Evolutionary conservation across 2,113 vertebrate genomes (phyloP).

Genomic region (Microtus montanus): DNA sequence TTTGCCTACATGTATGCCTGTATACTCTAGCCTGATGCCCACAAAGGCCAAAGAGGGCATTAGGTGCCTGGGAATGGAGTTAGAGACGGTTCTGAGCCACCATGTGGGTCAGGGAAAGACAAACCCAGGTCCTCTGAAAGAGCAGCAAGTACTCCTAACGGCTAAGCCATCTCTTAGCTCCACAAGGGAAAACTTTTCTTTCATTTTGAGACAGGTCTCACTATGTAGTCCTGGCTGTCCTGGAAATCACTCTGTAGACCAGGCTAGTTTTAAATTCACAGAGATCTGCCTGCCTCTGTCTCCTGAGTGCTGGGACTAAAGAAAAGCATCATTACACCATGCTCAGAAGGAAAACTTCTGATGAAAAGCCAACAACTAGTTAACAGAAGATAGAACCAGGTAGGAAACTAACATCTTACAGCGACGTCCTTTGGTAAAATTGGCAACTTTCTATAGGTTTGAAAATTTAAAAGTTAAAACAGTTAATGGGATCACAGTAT

Average conservation of each 20-base stretch:
- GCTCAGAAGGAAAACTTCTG: background rate
- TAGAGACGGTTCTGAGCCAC: background rate
- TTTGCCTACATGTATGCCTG: background rate
- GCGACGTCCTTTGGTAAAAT: background rate
- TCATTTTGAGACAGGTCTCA: background rate
- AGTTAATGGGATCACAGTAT: background rate
- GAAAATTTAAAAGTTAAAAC: background rate
- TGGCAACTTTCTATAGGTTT: background rate
- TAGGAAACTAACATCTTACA: background rate
- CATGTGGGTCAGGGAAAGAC: background rate
- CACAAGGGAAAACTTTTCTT: background rate
- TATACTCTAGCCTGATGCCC: no score
- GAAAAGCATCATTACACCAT: no score
- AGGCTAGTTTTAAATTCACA: background rate
- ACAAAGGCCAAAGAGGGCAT: background rate
- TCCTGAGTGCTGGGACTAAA: background rate
- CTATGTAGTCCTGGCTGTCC: background rate
- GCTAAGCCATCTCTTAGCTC: background rate
- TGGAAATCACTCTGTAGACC: no score
- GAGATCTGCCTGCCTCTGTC: background rate
- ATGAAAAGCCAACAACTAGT: background rate
- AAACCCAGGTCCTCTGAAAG: background rate
- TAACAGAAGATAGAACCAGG: slow-evolving; percentile 17
- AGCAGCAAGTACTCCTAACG: background rate
- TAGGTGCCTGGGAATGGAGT: background rate